Evolutionary conservation across 2,113 vertebrate genomes (phyloP).

Genomic region (Galbula dea): DNA sequence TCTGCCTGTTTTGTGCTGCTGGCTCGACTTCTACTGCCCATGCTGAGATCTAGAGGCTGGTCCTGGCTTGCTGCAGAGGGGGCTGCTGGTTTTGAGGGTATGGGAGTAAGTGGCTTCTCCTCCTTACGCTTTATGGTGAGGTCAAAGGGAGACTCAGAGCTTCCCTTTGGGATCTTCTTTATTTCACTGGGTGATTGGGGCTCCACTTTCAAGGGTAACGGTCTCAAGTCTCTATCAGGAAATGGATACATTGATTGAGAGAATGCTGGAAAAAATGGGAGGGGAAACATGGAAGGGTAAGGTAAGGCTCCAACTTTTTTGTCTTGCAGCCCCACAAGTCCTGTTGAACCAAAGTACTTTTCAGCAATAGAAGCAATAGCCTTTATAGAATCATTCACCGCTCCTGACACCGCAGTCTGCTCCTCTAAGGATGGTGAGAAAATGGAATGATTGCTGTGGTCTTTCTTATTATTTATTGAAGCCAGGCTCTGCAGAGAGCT

Average conservation of each 20-base stretch:
- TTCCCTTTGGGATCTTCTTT: slow-evolving; percentile 88
- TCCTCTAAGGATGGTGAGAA: slow-evolving; percentile 92
- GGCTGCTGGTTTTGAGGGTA: slow-evolving; percentile 78
- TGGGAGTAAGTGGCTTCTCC: slow-evolving; percentile 80
- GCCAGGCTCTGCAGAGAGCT: slow-evolving; percentile 85
- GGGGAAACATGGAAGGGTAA: slow-evolving; percentile 97
- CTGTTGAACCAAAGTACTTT: slow-evolving; percentile 98
- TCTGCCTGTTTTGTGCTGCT: slow-evolving; percentile 75
- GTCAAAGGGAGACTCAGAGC: slow-evolving; percentile 91
- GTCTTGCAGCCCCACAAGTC: slow-evolving; percentile 93
- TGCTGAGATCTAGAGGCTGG: slow-evolving; percentile 94
- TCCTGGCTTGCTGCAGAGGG: slow-evolving; percentile 82
- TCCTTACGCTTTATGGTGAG: slow-evolving; percentile 95
- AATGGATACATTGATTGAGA: slow-evolving; percentile 97
- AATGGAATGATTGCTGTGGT: slow-evolving; percentile 87
- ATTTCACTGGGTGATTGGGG: slow-evolving; percentile 85
- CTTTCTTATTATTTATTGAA: slow-evolving; percentile 87
- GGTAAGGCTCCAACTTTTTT: slow-evolving; percentile 93
- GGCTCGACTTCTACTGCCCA: slow-evolving; percentile 87
- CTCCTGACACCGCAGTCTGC: slow-evolving; percentile 94
- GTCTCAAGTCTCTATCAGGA: slow-evolving; percentile 91
- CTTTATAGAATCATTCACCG: slow-evolving; percentile 99
- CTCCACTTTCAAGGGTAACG: slow-evolving; percentile 86
- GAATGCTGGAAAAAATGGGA: slow-evolving; percentile 98
- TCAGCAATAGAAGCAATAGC: slow-evolving; percentile 99